phyloP scores from a whole-genome alignment of 1,140 invertebrate genomes.

The Halotydeus destructor region DNA sequence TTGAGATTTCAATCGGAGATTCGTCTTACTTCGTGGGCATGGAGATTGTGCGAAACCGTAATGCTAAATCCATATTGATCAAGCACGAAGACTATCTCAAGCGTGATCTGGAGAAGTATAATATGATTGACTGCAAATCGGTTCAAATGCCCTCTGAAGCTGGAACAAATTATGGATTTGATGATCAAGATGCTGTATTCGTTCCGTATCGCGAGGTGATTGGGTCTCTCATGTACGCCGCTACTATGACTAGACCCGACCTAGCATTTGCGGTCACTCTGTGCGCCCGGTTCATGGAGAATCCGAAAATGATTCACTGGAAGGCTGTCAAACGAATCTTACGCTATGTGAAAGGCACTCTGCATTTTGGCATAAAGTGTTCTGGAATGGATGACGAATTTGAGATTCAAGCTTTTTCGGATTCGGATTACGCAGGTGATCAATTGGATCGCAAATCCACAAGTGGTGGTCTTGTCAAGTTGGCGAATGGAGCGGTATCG shows the following conservation, averaged over 20 bases:
- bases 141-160: slow-evolving; percentile 20
- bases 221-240: slow-evolving; percentile 2
- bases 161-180: slow-evolving; percentile 3
- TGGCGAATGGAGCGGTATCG: slow-evolving; percentile 20
- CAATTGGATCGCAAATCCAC: slow-evolving; percentile 16
- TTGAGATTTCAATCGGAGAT: slow-evolving; percentile 16
- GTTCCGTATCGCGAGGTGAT: slow-evolving; percentile 3
- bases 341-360: slow-evolving; percentile 18
- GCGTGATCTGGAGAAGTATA: slow-evolving; percentile 15
- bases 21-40: slow-evolving; percentile 1
- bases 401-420: background rate
- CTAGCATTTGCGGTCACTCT: background rate
- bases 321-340: slow-evolving; percentile 17
- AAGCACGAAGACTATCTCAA: background rate
- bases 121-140: slow-evolving; percentile 18
- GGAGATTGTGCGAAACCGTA: slow-evolving; percentile 3
- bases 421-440: slow-evolving; percentile 5
- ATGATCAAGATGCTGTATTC: background rate
- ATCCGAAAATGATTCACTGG: slow-evolving; percentile 15
- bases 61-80: slow-evolving; percentile 1
- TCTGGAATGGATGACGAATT: no score
- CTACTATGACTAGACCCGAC: slow-evolving; percentile 11
- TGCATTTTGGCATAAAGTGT: slow-evolving; percentile 10
- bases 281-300: slow-evolving; percentile 8
- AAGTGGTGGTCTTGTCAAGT: slow-evolving; percentile 22